Conservation (phyloP, 2,113 vertebrate genomes). For the Callipepla californica region DNA sequence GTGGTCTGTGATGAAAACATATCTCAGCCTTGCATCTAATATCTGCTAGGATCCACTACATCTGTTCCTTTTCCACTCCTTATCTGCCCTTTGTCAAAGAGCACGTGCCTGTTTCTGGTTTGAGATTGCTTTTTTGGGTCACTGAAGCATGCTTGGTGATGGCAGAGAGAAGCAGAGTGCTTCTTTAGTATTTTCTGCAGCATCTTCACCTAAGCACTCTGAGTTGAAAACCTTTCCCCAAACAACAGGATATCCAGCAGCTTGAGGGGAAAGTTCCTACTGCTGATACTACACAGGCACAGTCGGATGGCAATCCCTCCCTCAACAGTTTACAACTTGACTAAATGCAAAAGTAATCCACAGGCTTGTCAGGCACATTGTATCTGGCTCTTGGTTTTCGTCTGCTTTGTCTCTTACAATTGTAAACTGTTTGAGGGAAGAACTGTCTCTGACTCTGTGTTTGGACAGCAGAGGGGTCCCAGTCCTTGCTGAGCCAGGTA, state of each 20-base stretch:
- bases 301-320: constrained; percentile 2
- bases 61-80: neutral
- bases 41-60: constrained; percentile 3
- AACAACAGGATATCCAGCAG: neutral
- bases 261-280: neutral
- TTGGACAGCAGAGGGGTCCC: constrained; percentile 53
- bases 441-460: constrained; percentile 60
- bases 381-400: constrained; percentile 53
- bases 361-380: constrained; percentile 13
- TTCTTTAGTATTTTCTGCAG: neutral
- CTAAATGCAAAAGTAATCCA: constrained; percentile 60
- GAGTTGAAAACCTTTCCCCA: neutral
- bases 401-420: constrained; percentile 61
- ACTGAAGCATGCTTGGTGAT: neutral
- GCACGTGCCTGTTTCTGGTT: neutral
- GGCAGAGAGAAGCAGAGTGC: neutral
- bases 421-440: constrained; percentile 61
- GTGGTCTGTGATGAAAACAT: neutral
- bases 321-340: constrained; percentile 46
- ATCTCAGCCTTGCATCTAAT: neutral
- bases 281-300: constrained; percentile 47
- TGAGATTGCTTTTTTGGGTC: constrained; percentile 6
- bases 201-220: neutral
- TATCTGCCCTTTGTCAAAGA: constrained; percentile 8
- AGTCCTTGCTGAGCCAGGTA: constrained; percentile 52